phyloP scores from a whole-genome alignment of 2,888 invertebrate genomes.

The Leucophora obtusa region DNA sequence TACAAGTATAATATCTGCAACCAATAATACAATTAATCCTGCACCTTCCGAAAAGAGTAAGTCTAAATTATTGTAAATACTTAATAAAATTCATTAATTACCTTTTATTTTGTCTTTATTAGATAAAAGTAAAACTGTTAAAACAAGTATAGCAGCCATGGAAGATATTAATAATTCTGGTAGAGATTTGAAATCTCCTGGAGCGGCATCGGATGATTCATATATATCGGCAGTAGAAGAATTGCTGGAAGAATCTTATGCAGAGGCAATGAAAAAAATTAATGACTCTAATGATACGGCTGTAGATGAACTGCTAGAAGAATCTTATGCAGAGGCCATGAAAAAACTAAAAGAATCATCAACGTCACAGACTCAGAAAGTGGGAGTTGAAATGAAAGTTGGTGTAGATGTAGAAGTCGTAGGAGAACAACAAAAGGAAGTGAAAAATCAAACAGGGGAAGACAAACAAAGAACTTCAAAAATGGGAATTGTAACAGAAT shows the following conservation, averaged over 20 bases:
- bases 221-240: slow-evolving; percentile 59
- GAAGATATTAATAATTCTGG: slow-evolving; percentile 18
- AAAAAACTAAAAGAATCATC: slow-evolving; percentile 23
- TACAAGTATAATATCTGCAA: background rate
- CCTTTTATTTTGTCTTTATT: slow-evolving; percentile 54
- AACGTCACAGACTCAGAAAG: slow-evolving; percentile 15
- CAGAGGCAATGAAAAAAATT: slow-evolving; percentile 45
- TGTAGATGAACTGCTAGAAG: slow-evolving; percentile 56
- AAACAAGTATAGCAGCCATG: slow-evolving; percentile 29
- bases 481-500: slow-evolving; percentile 40
- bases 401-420: slow-evolving; percentile 9
- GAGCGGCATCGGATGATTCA: slow-evolving; percentile 45
- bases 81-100: slow-evolving; percentile 42
- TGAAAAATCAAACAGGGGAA: background rate
- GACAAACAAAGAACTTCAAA: slow-evolving; percentile 27
- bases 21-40: background rate
- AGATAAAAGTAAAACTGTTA: slow-evolving; percentile 46
- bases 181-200: slow-evolving; percentile 31
- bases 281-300: slow-evolving; percentile 2
- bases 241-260: slow-evolving; percentile 57
- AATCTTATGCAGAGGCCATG: slow-evolving; percentile 57
- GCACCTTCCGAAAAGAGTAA: slow-evolving; percentile 41
- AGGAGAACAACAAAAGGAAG: background rate
- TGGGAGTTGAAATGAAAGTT: slow-evolving; percentile 47
- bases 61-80: slow-evolving; percentile 42